Base-by-base conservation (phyloP, 1,140 invertebrate species). In the Drosophila pruinosa region DNA sequence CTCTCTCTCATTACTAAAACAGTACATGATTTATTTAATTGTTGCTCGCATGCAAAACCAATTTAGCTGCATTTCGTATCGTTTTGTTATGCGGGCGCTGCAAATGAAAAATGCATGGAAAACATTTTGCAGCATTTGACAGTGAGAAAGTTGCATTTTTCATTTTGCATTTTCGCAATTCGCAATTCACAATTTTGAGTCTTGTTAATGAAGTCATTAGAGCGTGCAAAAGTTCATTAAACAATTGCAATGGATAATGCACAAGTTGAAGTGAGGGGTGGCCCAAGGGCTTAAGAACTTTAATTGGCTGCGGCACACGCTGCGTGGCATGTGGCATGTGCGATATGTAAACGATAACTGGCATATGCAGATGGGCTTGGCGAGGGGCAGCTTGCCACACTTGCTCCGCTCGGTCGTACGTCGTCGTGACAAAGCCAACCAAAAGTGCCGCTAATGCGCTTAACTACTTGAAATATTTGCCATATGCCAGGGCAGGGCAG, bases 381-480 rank as follows among this genome's bases (percentile, higher is more conserved):
- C 4, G 4, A 47, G 22, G 39, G 57, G 69, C 22, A 38, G 34
- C 68, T 56, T 34, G 48, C 57, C 57, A 63, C 58, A 61, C 22
- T 58, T 56, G 12, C 48, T 22, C 4, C 38, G 5, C 31, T 15
- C n/a, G n/a, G 50, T 43, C 19, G 47, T 28, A 26, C 36, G 21
- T 45, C 43, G 39, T 39, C 52, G 19, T 50, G 52, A 65, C 68
- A 34, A 80, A 80, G 73, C 78, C 78, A 80, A 82, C 78, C 81
- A 59, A 82, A 82, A 82, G 80, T 83, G 82, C 64, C 78, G 78
- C 82, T 88, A 88, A 88, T 88, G 82, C 82, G 82, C 82, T 88
- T 88, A 88, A 88, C 82, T 88, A 88, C 86, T 88, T 88, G 81
- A 86, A 88, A 86, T 86, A 86, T 86, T 78, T 88, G 74, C 59